Evolutionary conservation across 2,113 vertebrate genomes (phyloP), one percentile per base, ranked within the genome.

Genomic region (Glareola pratincola): DNA sequence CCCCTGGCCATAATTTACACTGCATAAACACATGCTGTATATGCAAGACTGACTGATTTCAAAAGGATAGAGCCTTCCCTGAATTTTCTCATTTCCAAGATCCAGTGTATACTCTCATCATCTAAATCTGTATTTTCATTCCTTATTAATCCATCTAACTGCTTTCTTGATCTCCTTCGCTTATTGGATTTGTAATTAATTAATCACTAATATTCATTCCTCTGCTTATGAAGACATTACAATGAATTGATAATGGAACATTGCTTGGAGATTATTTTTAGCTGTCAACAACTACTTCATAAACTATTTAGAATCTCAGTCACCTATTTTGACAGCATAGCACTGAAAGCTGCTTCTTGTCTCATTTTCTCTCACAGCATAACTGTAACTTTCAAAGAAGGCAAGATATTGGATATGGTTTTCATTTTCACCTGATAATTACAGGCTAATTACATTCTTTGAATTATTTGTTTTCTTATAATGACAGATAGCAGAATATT

Each of bases 371-470:
- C 57, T 89, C 86, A 79, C 43, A 72, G 56, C 73, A 75, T 66
- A 98, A 95, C 59, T 96, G 85, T 85, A 95, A 93, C 51, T 97
- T 97, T 97, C 73, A 96, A 85, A 95, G 54, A 50, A 97, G 87
- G 75, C 90, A 94, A 97, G 96, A 96, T 95, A 94, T 82, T 97
- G 92, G 94, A 93, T 91, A 88, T 85, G 62, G 60, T 97, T 94
- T 94, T 98, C 94, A 98, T 98, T 98, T 98, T 97, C 97, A 97
- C 94, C 85, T 97, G 66, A 88, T 98, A 98, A 98, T 98, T 98
- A 97, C 91, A 85, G 89, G 59, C 59, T 98, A 98, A 98, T 98
- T 98, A 92, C 83, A 90, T 96, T 93, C 94, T 97, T 97, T 97
- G 97, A 97, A 95, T 94, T 67, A 95, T 95, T 80, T 96, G 69